Conservation (phyloP, 1,140 invertebrate genomes). For the Drosophila pectinifera region DNA sequence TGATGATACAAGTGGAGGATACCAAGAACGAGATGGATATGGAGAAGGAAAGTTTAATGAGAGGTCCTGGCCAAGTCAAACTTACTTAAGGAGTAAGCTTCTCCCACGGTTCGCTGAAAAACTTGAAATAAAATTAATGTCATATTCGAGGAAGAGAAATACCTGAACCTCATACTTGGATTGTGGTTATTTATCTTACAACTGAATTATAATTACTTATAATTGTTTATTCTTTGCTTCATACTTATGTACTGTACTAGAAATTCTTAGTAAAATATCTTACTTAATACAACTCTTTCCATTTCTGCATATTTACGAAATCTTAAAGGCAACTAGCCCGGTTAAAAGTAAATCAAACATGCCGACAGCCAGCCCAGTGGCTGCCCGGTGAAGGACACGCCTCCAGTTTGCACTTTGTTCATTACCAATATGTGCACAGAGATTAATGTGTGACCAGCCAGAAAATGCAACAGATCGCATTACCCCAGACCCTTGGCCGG, state of each 20-base stretch:
- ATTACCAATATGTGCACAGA: constrained; percentile 41
- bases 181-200: neutral
- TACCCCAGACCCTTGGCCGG: neutral
- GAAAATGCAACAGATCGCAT: constrained; percentile 36
- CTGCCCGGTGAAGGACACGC: constrained; percentile 33
- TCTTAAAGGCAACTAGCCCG: no score
- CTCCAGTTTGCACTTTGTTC: constrained; percentile 57
- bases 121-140: neutral
- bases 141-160: neutral
- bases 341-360: constrained; percentile 19
- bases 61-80: constrained; percentile 21
- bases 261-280: no score
- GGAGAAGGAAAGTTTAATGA: constrained; percentile 21
- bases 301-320: no score
- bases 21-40: constrained; percentile 23
- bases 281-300: no score
- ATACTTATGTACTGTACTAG: no score
- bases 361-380: constrained; percentile 4
- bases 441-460: constrained; percentile 25
- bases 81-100: constrained; percentile 4
- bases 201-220: neutral
- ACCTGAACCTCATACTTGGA: neutral
- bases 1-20: neutral
- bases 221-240: no score
- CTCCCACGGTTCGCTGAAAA: neutral